Evolutionary conservation across 2,888 invertebrate species (phyloP), one percentile per base, ranked within the genome.

Genomic region (Seira musarum): DNA sequence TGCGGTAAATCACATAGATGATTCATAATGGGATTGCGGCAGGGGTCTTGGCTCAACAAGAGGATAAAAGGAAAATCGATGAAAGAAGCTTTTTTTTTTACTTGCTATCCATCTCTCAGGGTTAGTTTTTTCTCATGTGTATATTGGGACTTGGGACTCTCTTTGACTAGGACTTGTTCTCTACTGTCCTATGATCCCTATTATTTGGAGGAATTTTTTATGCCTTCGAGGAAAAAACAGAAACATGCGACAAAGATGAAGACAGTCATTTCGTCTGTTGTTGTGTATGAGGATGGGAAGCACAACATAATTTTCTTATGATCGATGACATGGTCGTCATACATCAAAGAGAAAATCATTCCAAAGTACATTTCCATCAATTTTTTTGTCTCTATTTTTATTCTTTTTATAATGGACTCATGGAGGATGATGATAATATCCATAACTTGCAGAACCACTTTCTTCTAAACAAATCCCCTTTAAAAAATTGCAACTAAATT

Each of bases 1-100:
- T 74, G 75, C 57, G 75, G 75, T 68, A 74, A 66, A 35, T 74
- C 65, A 75, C 61, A 35, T 35, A n/a, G 46, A 67, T 67, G 67
- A 17, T 57, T 24, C 25, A 75, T 65, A 75, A 75, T 67, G 24
- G 75, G 61, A 74, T 68, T 75, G 75, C 61, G 75, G 75, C 68
- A 67, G 60, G 21, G 19, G 49, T 17, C 8, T 40, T 13, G 40
- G 57, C 10, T n/a, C 3, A n/a, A 30, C 67, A 68, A 67, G 60
- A 15, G 67, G 24, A 57, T 74, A 74, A 66, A n/a, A 66, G 35
- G n/a, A 66, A 25, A 67, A 24, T 66, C 65, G 64, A 17, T 24
- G 3, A 35, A 67, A 67, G 61, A 68, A 68, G 61, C 49, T 71
- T 71, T n/a, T 25, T 30, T 17, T 22, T 24, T n/a, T 19, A 22